phyloP scores from a whole-genome alignment of 2,113 vertebrate species.

The Siniperca knerii region DNA sequence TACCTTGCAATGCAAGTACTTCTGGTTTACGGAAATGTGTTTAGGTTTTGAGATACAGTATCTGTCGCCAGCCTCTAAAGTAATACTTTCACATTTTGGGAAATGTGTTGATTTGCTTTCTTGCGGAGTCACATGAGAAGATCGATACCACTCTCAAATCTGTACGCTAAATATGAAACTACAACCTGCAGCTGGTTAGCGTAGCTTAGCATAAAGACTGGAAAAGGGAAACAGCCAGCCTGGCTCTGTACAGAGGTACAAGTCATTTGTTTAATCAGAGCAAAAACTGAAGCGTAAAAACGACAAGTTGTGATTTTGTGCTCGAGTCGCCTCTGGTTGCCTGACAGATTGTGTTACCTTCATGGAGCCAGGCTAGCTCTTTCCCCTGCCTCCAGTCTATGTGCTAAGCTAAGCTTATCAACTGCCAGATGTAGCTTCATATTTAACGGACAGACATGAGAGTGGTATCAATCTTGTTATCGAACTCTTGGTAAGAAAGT shows the following conservation, averaged over 20 bases:
- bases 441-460: background rate
- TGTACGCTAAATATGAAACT: too few relatives aligned
- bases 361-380: background rate
- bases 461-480: background rate
- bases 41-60: background rate
- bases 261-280: too few relatives aligned
- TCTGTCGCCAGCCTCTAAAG: background rate
- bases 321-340: background rate
- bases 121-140: too few relatives aligned
- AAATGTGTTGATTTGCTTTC: too few relatives aligned
- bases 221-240: too few relatives aligned
- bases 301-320: too few relatives aligned
- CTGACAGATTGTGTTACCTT: background rate
- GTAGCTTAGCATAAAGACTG: too few relatives aligned
- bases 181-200: too few relatives aligned
- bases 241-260: too few relatives aligned
- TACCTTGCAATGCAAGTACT: background rate
- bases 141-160: too few relatives aligned
- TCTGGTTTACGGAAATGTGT: background rate
- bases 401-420: background rate
- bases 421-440: background rate
- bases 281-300: too few relatives aligned
- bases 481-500: background rate
- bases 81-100: background rate
- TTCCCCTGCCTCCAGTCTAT: background rate